A percentile compares a stretch with the other conserved stretches of the same genome.
Conservation (phyloP, 2,888 invertebrate genomes). For the Dione juno region DNA sequence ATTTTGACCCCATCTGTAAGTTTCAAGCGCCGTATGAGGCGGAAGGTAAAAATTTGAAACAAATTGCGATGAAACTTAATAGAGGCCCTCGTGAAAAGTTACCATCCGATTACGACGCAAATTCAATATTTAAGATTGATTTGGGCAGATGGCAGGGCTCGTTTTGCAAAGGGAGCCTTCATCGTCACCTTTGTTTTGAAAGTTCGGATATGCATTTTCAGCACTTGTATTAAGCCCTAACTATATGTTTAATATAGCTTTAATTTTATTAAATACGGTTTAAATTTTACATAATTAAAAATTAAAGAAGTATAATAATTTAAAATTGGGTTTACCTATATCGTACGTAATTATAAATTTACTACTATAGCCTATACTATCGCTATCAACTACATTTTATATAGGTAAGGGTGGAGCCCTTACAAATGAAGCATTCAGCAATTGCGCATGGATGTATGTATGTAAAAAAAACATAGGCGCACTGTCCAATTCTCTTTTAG, state of each 20-base stretch:
- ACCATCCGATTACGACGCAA: constrained; percentile 79
- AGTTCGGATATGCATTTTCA: constrained; percentile 22
- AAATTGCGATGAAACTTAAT: constrained; percentile 83
- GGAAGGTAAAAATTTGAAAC: constrained; percentile 78
- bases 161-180: constrained; percentile 53
- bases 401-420: constrained; percentile 49
- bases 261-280: not conserved
- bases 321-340: no score
- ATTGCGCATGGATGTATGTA: constrained; percentile 56
- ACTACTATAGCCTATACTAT: constrained; percentile 10
- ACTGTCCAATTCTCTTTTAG: constrained; percentile 61
- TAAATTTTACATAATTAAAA: no score
- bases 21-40: constrained; percentile 57
- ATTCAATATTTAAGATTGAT: constrained; percentile 84
- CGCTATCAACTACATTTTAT: not conserved
- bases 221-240: not conserved
- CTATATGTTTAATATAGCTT: not conserved
- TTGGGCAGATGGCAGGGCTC: constrained; percentile 77
- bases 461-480: constrained; percentile 53
- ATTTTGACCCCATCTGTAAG: constrained; percentile 62
- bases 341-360: no score
- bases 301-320: no score
- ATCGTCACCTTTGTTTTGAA: constrained; percentile 19
- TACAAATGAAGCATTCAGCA: constrained; percentile 72
- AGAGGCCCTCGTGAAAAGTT: constrained; percentile 81